Evolutionary conservation across 2,797 vertebrate species (phyloP).

Genomic region (Enteromius afrohamiltoni): DNA sequence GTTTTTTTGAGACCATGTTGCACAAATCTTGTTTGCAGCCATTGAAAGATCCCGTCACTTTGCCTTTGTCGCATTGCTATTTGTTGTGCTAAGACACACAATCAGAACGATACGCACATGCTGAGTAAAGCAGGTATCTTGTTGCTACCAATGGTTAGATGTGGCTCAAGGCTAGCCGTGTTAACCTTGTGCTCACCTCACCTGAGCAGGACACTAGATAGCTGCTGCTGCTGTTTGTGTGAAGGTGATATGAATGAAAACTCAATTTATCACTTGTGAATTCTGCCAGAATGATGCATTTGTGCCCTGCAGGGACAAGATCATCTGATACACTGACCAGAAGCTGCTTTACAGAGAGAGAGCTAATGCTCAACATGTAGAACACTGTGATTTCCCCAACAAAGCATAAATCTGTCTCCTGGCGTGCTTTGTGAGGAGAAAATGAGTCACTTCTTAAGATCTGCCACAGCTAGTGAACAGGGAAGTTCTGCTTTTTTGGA

Average conservation of each 20-base stretch:
- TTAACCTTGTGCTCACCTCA: conserved; percentile 28
- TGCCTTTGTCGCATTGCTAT: conserved; percentile 29
- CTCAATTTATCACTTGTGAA: conserved; percentile 67
- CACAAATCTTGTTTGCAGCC: neutral
- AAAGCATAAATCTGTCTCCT: conserved; percentile 50
- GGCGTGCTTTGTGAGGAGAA: neutral
- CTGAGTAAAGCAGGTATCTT: conserved; percentile 27
- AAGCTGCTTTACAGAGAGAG: conserved; percentile 63
- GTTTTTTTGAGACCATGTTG: too few species aligned
- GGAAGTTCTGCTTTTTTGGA: neutral
- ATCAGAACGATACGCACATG: conserved; percentile 26
- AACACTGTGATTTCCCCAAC: conserved; percentile 64
- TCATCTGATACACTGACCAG: conserved; percentile 73
- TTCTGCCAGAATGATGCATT: conserved; percentile 59
- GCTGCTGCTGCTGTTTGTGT: conserved; percentile 2
- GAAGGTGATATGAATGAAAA: conserved; percentile 52
- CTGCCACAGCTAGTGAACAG: neutral
- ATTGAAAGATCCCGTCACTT: conserved; percentile 19
- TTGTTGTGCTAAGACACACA: conserved; percentile 44
- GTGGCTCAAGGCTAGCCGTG: conserved; percentile 5
- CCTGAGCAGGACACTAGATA: conserved; percentile 15
- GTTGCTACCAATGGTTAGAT: conserved; percentile 39
- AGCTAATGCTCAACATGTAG: conserved; percentile 64
- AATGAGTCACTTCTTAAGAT: conserved; percentile 21
- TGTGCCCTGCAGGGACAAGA: conserved; percentile 61